A percentile compares a stretch with the other conserved stretches of the same genome.
Conservation (phyloP, 2,113 vertebrate species). For the Hylia prasina region DNA sequence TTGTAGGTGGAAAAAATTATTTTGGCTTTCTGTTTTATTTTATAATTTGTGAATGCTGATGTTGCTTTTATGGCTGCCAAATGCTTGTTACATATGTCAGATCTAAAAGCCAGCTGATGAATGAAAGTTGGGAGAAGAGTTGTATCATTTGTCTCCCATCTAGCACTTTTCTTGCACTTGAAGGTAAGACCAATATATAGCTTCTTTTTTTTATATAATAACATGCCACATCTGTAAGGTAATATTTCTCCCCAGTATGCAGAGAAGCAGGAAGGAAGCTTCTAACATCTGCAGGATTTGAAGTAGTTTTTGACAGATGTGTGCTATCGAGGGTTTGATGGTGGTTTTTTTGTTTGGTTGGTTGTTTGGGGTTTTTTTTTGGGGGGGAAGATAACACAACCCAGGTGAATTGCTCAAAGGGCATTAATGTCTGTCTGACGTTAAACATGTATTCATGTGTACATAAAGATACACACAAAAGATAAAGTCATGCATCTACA, state of each 20-base stretch:
- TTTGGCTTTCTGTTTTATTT: slow-evolving; percentile 46
- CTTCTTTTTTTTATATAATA: not conserved
- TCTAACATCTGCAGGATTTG: slow-evolving; percentile 38
- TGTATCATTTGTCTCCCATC: not conserved
- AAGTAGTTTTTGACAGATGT: slow-evolving; percentile 30
- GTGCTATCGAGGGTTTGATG: not conserved
- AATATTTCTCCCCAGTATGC: slow-evolving; percentile 9
- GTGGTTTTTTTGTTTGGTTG: too few relatives aligned
- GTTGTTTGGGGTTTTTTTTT: too few relatives aligned
- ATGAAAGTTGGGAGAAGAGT: slow-evolving; percentile 11
- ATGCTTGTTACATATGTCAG: slow-evolving; percentile 20
- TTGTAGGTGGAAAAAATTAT: slow-evolving; percentile 43
- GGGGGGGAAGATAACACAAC: slow-evolving; percentile 14
- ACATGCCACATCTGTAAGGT: slow-evolving; percentile 14
- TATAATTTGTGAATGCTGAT: slow-evolving; percentile 48
- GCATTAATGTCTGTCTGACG: not conserved
- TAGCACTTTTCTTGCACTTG: slow-evolving; percentile 16
- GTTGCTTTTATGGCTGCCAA: slow-evolving; percentile 47
- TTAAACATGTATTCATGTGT: not conserved
- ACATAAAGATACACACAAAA: not conserved
- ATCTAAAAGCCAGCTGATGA: slow-evolving; percentile 22
- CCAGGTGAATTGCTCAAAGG: slow-evolving; percentile 44
- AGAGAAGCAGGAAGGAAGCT: slow-evolving; percentile 34
- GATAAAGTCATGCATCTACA: not conserved
- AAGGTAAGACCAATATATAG: slow-evolving; percentile 3